Evolutionary conservation across 30 jellyfish, hydroid and myxozoan genomes (phyloP), one percentile per base, ranked within the genome.

Genomic region (Nemopilema nomurai): DNA sequence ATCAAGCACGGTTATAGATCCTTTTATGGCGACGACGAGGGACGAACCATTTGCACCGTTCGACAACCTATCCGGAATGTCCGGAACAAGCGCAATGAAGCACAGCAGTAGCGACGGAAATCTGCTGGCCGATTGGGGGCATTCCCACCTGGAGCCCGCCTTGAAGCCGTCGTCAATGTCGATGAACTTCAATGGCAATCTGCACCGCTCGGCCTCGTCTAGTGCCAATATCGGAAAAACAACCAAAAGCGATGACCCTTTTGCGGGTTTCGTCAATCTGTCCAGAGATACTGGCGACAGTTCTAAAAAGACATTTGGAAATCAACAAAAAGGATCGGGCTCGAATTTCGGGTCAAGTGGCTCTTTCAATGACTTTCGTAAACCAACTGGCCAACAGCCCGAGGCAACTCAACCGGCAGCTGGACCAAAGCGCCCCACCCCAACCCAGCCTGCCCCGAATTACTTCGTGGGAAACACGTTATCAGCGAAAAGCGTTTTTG

Each of bases 201-300:
- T 78, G 33, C 88, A 78, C 49, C 33, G 79, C n/a, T 78, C 88
- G 18, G 79, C 79, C 3, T 78, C 88, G 22, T 62, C 79, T 1
- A 62, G 78, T 18, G 57, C 67, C 32, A 29, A 62, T 17, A 65
- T 62, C n/a, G 80, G 88, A 25, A 64, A 67, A 23, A 71, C 66
- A n/a, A 26, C 20, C 0, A 75, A 68, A 74, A 26, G 71, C 3
- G 28, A 16, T 18, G 98, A 92, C 63, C 97, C 98, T n/a, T 92
- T 92, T 68, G 97, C 96, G 9, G 98, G 77, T 17, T 79, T 92
- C 25, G 96, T 78, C 19, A 87, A 87, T 63, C 69, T 92, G 24
- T 63, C 94, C 8, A 30, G 73, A 28, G 82, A 74, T 52, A 30
- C 51, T 53, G 51, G 18, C 0, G 64, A 49, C 19, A 24, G 69